These are phyloP conservation scores for Semnornis frantzii DNA, from an alignment of 2,113 vertebrate species.

Conservation along the genomic window DNA sequence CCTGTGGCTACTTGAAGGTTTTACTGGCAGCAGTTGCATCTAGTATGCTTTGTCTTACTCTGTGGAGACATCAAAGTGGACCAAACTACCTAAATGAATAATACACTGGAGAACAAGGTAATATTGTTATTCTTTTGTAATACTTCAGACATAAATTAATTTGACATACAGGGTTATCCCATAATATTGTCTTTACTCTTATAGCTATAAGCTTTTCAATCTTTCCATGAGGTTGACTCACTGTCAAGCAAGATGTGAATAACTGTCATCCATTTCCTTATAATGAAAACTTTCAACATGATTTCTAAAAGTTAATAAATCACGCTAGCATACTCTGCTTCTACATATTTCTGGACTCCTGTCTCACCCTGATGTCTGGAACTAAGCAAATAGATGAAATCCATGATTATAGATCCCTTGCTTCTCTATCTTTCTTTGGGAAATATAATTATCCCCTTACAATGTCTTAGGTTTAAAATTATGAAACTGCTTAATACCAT, in stretches of 20 bases:
- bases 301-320: background rate
- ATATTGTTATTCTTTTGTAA: background rate
- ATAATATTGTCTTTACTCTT: background rate
- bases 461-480: background rate
- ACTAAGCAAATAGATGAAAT: background rate
- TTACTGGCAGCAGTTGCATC: background rate
- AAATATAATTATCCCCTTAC: background rate
- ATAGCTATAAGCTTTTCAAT: background rate
- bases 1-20: background rate
- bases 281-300: background rate
- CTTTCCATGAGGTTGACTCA: background rate
- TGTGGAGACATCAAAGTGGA: background rate
- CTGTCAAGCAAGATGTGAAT: background rate
- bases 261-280: background rate
- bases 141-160: background rate
- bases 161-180: background rate
- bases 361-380: background rate
- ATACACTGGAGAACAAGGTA: background rate
- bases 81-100: background rate
- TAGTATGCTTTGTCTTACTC: background rate
- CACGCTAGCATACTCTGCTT: background rate
- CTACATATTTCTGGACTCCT: background rate
- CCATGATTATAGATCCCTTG: background rate
- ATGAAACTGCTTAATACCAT: background rate
- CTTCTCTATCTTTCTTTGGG: background rate